Conservation (phyloP, 2,113 vertebrate genomes). For the Thamnophis sirtalis region DNA sequence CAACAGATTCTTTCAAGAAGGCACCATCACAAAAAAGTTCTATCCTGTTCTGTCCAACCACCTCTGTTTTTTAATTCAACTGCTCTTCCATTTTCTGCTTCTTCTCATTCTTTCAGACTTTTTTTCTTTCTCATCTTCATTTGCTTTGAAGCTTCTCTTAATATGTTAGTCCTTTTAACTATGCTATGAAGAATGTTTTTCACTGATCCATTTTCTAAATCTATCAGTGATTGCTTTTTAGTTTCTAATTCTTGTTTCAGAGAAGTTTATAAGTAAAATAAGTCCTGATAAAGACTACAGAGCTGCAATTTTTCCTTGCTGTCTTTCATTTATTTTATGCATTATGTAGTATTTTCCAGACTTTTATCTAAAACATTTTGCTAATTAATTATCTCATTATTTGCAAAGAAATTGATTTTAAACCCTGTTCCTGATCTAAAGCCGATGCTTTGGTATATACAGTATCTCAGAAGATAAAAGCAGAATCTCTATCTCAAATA, state of each 20-base stretch:
- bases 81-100: not conserved
- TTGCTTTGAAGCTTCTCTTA: not conserved
- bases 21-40: not conserved
- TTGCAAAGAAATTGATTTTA: not conserved
- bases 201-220: not conserved
- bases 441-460: not conserved
- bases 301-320: not conserved
- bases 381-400: not conserved
- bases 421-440: not conserved
- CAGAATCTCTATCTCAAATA: not conserved
- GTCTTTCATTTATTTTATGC: not conserved
- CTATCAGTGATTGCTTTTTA: not conserved
- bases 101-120: not conserved
- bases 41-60: not conserved
- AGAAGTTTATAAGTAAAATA: not conserved
- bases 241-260: not conserved
- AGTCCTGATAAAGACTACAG: not conserved
- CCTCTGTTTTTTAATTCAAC: not conserved
- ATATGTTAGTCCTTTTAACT: not conserved
- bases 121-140: not conserved
- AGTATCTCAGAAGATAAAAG: not conserved
- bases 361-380: not conserved
- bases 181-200: not conserved
- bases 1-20: not conserved
- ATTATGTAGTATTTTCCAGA: not conserved